Conservation (phyloP, 1,140 invertebrate genomes). For the Nebria ingens region DNA sequence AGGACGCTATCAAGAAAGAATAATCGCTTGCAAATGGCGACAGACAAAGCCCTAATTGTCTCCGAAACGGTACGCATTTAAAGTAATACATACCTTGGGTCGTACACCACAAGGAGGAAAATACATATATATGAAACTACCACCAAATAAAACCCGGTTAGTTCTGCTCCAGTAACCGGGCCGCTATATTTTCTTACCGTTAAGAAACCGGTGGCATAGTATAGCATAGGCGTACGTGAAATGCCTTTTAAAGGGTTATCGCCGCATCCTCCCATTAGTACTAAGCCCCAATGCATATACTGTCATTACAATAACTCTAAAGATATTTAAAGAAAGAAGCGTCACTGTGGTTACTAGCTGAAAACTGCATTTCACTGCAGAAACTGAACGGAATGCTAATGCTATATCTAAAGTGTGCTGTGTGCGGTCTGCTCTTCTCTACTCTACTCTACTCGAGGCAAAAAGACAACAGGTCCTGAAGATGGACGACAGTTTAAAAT, state of each 20-base stretch:
- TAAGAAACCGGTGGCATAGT: not conserved
- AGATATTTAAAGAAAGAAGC: not conserved
- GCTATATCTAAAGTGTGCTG: too few relatives aligned
- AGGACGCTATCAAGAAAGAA: too few relatives aligned
- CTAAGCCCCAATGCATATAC: not conserved
- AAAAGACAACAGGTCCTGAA: conserved; percentile 2
- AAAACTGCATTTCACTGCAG: too few relatives aligned
- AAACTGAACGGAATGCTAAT: conserved; percentile 1
- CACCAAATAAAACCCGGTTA: not conserved
- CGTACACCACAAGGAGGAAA: too few relatives aligned
- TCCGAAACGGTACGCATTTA: too few relatives aligned
- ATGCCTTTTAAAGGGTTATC: not conserved
- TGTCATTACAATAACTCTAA: conserved; percentile 4
- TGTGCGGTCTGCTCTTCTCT: too few relatives aligned
- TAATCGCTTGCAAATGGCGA: too few relatives aligned
- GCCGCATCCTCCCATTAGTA: not conserved
- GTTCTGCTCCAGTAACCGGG: not conserved
- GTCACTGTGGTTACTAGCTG: not conserved
- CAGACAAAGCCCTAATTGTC: too few relatives aligned
- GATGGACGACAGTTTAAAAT: conserved; percentile 8
- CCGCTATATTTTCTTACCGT: not conserved
- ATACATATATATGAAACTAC: too few relatives aligned
- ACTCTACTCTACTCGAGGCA: too few relatives aligned
- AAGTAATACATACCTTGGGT: too few relatives aligned
- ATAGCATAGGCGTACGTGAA: not conserved